Percentiles rank a stretch among this genome's conserved stretches.
Evolutionary conservation across 2,113 vertebrate species (phyloP).

Genomic region (Malurus cyaneus): DNA sequence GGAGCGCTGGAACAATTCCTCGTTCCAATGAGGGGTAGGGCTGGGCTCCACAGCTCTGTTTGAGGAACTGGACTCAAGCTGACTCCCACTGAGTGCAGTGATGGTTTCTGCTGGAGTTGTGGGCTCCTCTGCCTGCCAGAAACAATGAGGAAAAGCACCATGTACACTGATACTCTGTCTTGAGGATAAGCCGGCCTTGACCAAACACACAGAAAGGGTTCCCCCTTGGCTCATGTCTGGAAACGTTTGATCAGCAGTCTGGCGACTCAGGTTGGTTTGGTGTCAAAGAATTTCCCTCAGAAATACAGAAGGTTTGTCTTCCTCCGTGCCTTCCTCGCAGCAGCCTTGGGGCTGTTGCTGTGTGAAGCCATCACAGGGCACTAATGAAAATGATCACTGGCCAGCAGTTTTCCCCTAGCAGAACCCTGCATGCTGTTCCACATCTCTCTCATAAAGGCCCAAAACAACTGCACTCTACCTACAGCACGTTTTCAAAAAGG

Average conservation of each 20-base stretch:
- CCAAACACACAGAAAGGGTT: not conserved
- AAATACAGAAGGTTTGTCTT: accelerated
- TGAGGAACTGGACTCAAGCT: not conserved
- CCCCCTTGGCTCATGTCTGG: not conserved
- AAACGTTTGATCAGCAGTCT: not conserved
- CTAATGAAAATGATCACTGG: not conserved
- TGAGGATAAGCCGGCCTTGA: not conserved
- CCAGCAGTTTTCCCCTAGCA: not conserved
- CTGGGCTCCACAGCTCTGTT: not conserved
- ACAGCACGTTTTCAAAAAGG: not conserved
- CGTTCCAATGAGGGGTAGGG: not conserved
- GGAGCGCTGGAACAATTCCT: not conserved
- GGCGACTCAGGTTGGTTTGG: not conserved
- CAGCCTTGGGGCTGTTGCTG: not conserved
- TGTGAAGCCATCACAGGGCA: not conserved
- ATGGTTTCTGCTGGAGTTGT: not conserved
- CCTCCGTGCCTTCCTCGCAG: not conserved
- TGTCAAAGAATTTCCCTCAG: not conserved
- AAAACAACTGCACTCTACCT: not conserved
- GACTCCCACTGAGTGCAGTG: not conserved
- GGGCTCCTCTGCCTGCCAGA: not conserved
- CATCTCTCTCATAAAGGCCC: not conserved
- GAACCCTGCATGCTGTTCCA: not conserved
- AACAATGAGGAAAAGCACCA: not conserved
- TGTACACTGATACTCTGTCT: not conserved